Percentiles rank a stretch among this genome's conserved stretches.
phyloP scores from a whole-genome alignment of 2,888 invertebrate species.

The Pelosia muscerda region DNA sequence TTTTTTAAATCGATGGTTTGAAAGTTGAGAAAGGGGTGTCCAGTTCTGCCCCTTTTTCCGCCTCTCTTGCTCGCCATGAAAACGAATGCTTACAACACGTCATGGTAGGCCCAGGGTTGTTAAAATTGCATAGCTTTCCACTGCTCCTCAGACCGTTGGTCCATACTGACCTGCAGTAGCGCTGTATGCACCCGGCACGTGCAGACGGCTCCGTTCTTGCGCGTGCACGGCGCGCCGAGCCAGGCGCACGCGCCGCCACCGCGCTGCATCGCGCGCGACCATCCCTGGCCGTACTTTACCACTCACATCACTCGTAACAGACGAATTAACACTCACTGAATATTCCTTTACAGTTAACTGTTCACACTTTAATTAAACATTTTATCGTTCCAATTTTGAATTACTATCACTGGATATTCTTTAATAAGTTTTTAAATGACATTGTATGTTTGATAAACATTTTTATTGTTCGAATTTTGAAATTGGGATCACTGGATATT shows the following conservation, averaged over 20 bases:
- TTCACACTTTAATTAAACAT: background rate
- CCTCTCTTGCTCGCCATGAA: too few species aligned
- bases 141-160: background rate
- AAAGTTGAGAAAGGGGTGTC: too few species aligned
- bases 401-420: background rate
- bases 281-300: conserved; percentile 63
- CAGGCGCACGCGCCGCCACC: conserved; percentile 82
- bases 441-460: background rate
- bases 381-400: background rate
- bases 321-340: conserved; percentile 4
- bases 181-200: conserved; percentile 80
- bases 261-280: conserved; percentile 77
- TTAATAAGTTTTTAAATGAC: background rate
- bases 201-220: conserved; percentile 82
- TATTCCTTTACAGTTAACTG: background rate
- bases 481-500: background rate
- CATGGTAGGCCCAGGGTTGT: too few species aligned
- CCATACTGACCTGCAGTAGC: conserved; percentile 73
- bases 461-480: background rate
- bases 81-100: too few species aligned
- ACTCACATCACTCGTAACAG: conserved; percentile 23
- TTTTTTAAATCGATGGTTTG: too few species aligned
- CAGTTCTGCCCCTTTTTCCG: too few species aligned
- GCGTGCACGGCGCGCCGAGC: conserved; percentile 83
- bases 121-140: too few species aligned